A percentile compares a stretch with the other conserved stretches of the same genome.
Evolutionary conservation across 2,797 vertebrate genomes (phyloP).

Genomic region (Chromis chromis): DNA sequence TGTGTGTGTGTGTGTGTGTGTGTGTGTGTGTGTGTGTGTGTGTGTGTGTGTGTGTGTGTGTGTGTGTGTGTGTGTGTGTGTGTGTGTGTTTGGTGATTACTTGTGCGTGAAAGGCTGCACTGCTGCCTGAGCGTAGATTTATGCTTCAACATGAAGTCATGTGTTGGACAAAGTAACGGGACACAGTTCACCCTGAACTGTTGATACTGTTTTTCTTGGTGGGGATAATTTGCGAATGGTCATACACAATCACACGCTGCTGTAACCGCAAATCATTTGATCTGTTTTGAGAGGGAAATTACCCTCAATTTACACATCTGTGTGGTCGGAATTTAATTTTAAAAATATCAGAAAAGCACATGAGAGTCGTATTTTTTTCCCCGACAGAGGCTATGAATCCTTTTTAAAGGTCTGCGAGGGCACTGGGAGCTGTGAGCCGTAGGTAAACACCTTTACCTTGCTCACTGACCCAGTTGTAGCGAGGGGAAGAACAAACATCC

Average conservation of each 20-base stretch:
- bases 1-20: slow-evolving; percentile 3
- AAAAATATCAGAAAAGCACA: background rate
- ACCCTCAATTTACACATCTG: background rate
- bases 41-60: slow-evolving; percentile 3
- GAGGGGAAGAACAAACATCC: slow-evolving; percentile 65
- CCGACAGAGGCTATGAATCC: background rate
- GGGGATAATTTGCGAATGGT: slow-evolving; percentile 38
- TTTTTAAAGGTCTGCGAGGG: slow-evolving; percentile 8
- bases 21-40: background rate
- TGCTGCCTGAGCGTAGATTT: slow-evolving; percentile 15
- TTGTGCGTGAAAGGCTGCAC: slow-evolving; percentile 24
- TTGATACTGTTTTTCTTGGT: slow-evolving; percentile 25
- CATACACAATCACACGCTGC: background rate
- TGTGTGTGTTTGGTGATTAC: slow-evolving; percentile 7
- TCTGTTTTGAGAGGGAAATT: slow-evolving; percentile 15
- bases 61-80: slow-evolving; percentile 6
- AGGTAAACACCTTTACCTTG: slow-evolving; percentile 55
- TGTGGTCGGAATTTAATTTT: background rate
- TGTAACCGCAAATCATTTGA: slow-evolving; percentile 24
- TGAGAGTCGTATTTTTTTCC: background rate
- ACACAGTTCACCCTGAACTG: slow-evolving; percentile 4
- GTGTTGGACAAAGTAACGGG: slow-evolving; percentile 31
- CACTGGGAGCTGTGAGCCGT: slow-evolving; percentile 12
- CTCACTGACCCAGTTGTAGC: slow-evolving; percentile 71
- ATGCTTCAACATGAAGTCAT: slow-evolving; percentile 41